These are phyloP conservation scores for Emydocephalus ijimae DNA, from an alignment of 2,113 vertebrate genomes.

Conservation along the genomic window DNA sequence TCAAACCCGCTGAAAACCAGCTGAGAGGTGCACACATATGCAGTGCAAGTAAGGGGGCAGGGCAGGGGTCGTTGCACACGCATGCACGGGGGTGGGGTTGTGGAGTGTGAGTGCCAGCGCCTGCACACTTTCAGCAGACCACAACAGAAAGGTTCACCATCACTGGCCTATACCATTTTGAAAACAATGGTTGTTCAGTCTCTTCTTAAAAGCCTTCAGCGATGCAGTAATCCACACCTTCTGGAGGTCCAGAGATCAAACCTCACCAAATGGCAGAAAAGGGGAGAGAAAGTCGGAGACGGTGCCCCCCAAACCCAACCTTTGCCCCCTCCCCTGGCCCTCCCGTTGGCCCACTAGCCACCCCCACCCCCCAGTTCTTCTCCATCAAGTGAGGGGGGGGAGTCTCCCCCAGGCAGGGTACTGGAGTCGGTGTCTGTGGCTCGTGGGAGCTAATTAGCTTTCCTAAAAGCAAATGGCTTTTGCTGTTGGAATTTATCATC, in stretches of 20 bases:
- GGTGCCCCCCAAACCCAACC: background rate
- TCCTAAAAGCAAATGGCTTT: conserved; percentile 68
- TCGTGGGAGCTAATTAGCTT: conserved; percentile 66
- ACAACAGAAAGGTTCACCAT: too few relatives aligned
- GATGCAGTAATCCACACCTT: background rate
- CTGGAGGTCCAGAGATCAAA: background rate
- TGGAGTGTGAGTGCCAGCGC: too few relatives aligned
- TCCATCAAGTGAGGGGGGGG: background rate
- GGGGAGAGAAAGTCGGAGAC: background rate
- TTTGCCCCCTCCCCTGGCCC: background rate
- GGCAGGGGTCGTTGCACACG: too few relatives aligned
- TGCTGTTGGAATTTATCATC: conserved; percentile 68
- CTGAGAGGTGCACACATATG: too few relatives aligned
- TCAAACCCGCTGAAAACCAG: too few relatives aligned
- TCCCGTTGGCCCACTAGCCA: background rate
- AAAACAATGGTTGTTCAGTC: too few relatives aligned
- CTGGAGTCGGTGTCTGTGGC: conserved; percentile 18
- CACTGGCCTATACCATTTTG: too few relatives aligned
- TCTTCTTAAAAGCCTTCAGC: background rate
- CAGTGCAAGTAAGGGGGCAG: too few relatives aligned
- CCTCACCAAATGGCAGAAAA: background rate
- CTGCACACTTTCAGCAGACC: too few relatives aligned
- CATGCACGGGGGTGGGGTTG: too few relatives aligned
- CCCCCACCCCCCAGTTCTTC: background rate
- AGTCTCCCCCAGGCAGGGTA: accelerated